phyloP scores from a whole-genome alignment of 1,140 invertebrate species.

The Drosophila parabipectinata region DNA sequence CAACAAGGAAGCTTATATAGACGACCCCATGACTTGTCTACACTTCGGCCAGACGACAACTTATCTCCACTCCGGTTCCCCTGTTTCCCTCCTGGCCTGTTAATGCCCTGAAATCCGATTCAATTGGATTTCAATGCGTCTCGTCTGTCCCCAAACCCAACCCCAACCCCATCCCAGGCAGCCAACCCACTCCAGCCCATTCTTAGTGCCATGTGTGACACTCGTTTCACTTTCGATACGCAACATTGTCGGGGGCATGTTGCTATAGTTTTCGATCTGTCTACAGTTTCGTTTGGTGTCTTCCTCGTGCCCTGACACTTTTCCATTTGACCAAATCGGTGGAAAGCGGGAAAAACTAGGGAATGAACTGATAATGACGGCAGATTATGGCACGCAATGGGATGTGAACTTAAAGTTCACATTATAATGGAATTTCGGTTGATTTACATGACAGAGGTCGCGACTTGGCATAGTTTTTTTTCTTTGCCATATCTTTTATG shows the following conservation, averaged over 20 bases:
- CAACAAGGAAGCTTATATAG: conserved; percentile 31
- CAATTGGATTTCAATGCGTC: conserved; percentile 74
- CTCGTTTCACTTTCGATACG: conserved; percentile 80
- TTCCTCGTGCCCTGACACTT: conserved; percentile 38
- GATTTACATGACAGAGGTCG: conserved; percentile 76
- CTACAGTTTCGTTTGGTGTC: conserved; percentile 25
- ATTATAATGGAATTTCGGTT: conserved; percentile 81
- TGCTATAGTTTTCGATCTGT: conserved; percentile 32
- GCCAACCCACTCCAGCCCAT: conserved; percentile 1
- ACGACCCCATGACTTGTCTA: conserved; percentile 34
- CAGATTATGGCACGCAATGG: conserved; percentile 75
- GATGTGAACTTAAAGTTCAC: conserved; percentile 76
- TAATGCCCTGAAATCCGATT: conserved; percentile 78
- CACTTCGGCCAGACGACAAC: conserved; percentile 44
- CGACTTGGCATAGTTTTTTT: conserved; percentile 73
- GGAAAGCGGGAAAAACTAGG: conserved; percentile 10
- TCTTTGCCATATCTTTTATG: conserved; percentile 13
- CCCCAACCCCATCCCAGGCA: neutral
- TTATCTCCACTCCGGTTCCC: conserved; percentile 19
- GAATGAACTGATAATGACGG: conserved; percentile 67
- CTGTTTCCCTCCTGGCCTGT: conserved; percentile 1
- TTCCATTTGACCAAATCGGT: conserved; percentile 48
- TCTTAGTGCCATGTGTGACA: conserved; percentile 47
- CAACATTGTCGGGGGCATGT: conserved; percentile 39
- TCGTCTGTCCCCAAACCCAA: neutral